These are phyloP conservation scores for Lithosia quadra DNA, from an alignment of 2,888 invertebrate genomes.

Conservation along the genomic window DNA sequence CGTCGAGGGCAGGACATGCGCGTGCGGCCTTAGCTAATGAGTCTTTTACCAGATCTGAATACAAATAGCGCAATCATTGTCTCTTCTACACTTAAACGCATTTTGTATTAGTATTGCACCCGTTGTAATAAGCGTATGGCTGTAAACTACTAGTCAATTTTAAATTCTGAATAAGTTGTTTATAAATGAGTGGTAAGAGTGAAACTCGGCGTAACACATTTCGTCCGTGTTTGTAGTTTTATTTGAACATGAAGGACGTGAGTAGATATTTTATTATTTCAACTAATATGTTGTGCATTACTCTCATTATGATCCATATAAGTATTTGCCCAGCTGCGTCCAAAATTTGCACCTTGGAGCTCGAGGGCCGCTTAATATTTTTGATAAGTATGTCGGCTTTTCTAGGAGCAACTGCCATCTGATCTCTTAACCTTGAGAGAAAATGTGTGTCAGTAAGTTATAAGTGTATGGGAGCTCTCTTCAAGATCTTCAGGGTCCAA, in stretches of 20 bases:
- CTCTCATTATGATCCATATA: no score
- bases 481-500: no score
- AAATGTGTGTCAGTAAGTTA: no score
- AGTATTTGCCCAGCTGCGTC: no score
- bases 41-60: conserved; percentile 64
- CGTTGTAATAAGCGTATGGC: not conserved
- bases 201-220: conserved; percentile 31
- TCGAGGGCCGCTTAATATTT: no score
- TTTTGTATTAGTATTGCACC: conserved; percentile 37
- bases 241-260: conserved; percentile 11
- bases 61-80: conserved; percentile 56
- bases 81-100: conserved; percentile 26
- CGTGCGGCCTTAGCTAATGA: conserved; percentile 73
- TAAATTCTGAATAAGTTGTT: conserved; percentile 14
- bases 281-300: not conserved
- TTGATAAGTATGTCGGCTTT: no score
- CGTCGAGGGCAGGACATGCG: conserved; percentile 49
- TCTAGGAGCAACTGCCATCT: no score
- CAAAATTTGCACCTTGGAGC: no score
- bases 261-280: not conserved
- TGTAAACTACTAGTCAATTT: conserved; percentile 29
- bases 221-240: conserved; percentile 15
- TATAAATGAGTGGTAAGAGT: conserved; percentile 33
- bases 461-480: no score
- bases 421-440: no score